A percentile compares a stretch with the other conserved stretches of the same genome.
These are phyloP conservation scores for Cardiocondyla obscurior DNA, from an alignment of 1,140 invertebrate genomes.

Conservation along the genomic window DNA sequence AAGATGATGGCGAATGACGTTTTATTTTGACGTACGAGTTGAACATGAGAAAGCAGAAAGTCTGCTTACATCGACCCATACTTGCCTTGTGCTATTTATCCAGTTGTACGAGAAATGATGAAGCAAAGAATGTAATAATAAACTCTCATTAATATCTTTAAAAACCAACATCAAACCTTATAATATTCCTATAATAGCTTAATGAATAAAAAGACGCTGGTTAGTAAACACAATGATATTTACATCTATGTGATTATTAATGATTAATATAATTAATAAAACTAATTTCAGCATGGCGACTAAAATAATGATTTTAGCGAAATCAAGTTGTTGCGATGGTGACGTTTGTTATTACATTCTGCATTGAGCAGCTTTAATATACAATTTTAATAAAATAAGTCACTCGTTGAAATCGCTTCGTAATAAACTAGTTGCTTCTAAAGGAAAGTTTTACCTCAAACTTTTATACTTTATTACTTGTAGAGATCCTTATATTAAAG, in stretches of 20 bases:
- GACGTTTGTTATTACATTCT: conserved; percentile 71
- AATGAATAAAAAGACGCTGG: conserved; percentile 9
- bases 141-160: conserved; percentile 70
- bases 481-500: conserved; percentile 7
- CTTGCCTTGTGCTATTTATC: conserved; percentile 83
- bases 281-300: neutral
- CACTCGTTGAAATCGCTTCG: conserved; percentile 55
- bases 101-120: conserved; percentile 81
- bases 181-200: conserved; percentile 35
- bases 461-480: conserved; percentile 22
- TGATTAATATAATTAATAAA: neutral
- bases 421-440: conserved; percentile 23
- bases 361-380: conserved; percentile 59
- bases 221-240: conserved; percentile 18
- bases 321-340: neutral
- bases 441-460: conserved; percentile 42
- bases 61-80: conserved; percentile 75
- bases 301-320: neutral
- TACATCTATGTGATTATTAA: neutral
- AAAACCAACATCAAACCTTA: conserved; percentile 33
- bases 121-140: conserved; percentile 80
- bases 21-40: conserved; percentile 24
- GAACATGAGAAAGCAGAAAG: conserved; percentile 57
- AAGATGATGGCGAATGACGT: conserved; percentile 52
- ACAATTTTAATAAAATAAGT: conserved; percentile 48